Conservation (phyloP, 2,888 invertebrate genomes). For the Cephus pygmeus region DNA sequence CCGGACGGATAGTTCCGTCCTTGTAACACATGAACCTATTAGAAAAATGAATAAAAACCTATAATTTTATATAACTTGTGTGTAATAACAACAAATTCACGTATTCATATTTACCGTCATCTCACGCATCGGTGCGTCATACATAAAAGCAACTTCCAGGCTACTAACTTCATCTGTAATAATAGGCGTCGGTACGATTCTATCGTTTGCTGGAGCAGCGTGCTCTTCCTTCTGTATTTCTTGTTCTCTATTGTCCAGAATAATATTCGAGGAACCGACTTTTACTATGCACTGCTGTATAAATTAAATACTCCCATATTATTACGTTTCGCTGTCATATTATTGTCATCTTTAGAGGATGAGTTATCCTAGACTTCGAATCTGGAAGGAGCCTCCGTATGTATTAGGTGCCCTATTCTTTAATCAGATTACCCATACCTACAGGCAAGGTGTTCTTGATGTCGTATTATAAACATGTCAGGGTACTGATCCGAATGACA, state of each 20-base stretch:
- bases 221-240: constrained; percentile 51
- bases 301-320: background rate
- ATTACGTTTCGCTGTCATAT: background rate
- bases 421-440: too few relatives aligned
- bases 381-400: too few relatives aligned
- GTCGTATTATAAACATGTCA: too few relatives aligned
- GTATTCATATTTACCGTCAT: constrained; percentile 74
- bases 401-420: too few relatives aligned
- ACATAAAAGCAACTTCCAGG: constrained; percentile 87
- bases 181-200: constrained; percentile 32
- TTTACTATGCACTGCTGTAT: constrained; percentile 58
- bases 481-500: too few relatives aligned
- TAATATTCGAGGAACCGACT: constrained; percentile 54
- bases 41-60: background rate
- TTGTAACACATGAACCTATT: constrained; percentile 82
- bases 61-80: background rate
- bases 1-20: constrained; percentile 83
- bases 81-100: background rate
- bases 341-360: background rate
- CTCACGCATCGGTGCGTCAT: constrained; percentile 90
- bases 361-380: too few relatives aligned
- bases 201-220: constrained; percentile 64
- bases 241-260: constrained; percentile 52
- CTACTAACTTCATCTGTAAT: constrained; percentile 68
- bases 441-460: too few relatives aligned